Evolutionary conservation across 2,797 vertebrate species (phyloP), one percentile per base, ranked within the genome.

Genomic region (Euthynnus affinis): DNA sequence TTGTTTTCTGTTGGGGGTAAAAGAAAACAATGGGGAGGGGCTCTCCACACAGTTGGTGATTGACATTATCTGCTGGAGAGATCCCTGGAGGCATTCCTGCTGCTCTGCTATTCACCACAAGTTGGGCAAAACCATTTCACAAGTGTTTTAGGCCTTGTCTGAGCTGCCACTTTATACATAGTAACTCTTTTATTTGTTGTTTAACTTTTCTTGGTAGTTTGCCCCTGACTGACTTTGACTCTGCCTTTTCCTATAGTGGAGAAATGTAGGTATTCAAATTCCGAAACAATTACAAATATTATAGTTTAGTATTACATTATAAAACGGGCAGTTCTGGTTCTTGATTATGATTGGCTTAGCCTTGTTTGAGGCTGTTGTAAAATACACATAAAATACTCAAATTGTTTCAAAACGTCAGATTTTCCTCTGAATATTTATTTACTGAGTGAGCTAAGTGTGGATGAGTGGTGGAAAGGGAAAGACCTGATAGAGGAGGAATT

Each of bases 1-100:
- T 96, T 96, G 94, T 94, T 93, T 94, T 92, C 92, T 87, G 89
- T 91, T 89, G 92, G 94, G 92, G 92, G 89, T 89, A 90, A 94
- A 94, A 90, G 94, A 93, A 94, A 95, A 93, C 91, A 92, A 92
- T 88, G 76, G 86, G 91, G 92, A 89, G 94, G 92, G 93, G 89
- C 74, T 89, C 86, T 85, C 76, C 82, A 86, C 94, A 91, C 90
- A 91, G 92, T 87, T 82, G 92, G 93, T 95, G 95, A 95, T 93
- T 96, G 95, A 94, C 95, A 94, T 95, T 94, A 96, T 95, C 94
- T 94, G 85, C 94, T 85, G 89, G 78, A 86, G 90, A 82, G 74
- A 92, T 94, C 92, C 87, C 15, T 40, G 66, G 84, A 91, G 90
- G 90, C 90, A 94, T 94, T 93, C 92, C 89, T 93, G 87, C 85